Percentiles rank a stretch among this genome's conserved stretches.
These are phyloP conservation scores for Carollia perspicillata DNA, from an alignment of 2,113 vertebrate species.

Conservation along the genomic window DNA sequence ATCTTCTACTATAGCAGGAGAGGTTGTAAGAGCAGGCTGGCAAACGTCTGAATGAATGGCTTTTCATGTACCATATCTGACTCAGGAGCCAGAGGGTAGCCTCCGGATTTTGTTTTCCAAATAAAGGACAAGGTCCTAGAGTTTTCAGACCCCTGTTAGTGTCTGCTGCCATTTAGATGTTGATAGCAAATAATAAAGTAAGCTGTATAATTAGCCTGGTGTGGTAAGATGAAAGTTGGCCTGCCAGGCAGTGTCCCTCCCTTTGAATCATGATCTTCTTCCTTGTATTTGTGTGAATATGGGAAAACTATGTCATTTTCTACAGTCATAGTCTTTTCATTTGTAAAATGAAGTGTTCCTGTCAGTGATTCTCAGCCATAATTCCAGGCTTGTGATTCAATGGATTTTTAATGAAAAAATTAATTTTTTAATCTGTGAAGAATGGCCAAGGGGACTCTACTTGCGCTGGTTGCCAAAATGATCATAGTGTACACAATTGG, in stretches of 20 bases:
- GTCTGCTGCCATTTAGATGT: background rate
- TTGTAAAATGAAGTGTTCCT: background rate
- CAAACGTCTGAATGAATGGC: background rate
- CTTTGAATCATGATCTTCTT: background rate
- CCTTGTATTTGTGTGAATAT: background rate
- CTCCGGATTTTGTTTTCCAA: background rate
- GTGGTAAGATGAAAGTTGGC: background rate
- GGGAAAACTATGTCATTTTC: background rate
- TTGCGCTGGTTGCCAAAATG: background rate
- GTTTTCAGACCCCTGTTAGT: background rate
- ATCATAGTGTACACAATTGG: background rate
- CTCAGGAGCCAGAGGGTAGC: background rate
- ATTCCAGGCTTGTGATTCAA: background rate
- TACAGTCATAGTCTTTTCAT: background rate
- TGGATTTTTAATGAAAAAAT: background rate
- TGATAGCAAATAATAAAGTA: background rate
- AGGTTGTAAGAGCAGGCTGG: background rate
- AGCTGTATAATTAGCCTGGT: background rate
- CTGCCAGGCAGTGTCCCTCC: background rate
- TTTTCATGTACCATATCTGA: background rate
- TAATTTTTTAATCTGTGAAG: slow-evolving; percentile 1
- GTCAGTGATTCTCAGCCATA: background rate
- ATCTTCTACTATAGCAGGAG: too few relatives aligned
- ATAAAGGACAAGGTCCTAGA: background rate
- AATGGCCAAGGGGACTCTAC: background rate